A percentile compares a stretch with the other conserved stretches of the same genome.
These are phyloP conservation scores for Tyrophagus putrescentiae DNA, from an alignment of 1,140 invertebrate species.

Conservation along the genomic window DNA sequence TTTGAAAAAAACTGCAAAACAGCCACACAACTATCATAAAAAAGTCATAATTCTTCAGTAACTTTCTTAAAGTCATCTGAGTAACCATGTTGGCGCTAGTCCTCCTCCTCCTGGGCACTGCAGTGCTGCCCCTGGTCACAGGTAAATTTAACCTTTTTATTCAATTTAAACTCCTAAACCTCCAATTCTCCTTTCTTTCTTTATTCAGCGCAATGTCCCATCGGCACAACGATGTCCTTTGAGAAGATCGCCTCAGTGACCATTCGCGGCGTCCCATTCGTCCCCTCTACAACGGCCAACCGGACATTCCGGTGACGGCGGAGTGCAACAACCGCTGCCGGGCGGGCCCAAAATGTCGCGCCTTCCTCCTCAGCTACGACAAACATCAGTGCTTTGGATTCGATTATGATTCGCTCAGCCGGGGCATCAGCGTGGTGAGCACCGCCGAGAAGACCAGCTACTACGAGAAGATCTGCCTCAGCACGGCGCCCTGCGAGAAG, in stretches of 20 bases:
- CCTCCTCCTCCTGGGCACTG: too few species aligned
- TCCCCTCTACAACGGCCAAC: constrained; percentile 24
- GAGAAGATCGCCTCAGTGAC: constrained; percentile 28
- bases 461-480: constrained; percentile 28
- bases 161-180: too few species aligned
- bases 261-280: constrained; percentile 19
- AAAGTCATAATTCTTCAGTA: too few species aligned
- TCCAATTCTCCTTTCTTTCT: constrained; percentile 1
- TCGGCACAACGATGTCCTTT: constrained; percentile 26
- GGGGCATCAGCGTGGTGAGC: constrained; percentile 3
- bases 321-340: constrained; percentile 27
- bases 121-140: too few species aligned
- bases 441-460: constrained; percentile 27
- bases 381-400: constrained; percentile 24
- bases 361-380: constrained; percentile 27
- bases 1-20: too few species aligned
- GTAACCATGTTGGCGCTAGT: too few species aligned
- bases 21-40: too few species aligned
- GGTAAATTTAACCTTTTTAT: too few species aligned
- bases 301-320: constrained; percentile 24
- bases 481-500: constrained; percentile 24
- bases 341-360: constrained; percentile 24
- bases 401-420: constrained; percentile 17
- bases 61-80: too few species aligned
- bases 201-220: constrained; percentile 25